Evolutionary conservation across 2,888 invertebrate genomes (phyloP).

Genomic region (Ecliptopera silaceata): DNA sequence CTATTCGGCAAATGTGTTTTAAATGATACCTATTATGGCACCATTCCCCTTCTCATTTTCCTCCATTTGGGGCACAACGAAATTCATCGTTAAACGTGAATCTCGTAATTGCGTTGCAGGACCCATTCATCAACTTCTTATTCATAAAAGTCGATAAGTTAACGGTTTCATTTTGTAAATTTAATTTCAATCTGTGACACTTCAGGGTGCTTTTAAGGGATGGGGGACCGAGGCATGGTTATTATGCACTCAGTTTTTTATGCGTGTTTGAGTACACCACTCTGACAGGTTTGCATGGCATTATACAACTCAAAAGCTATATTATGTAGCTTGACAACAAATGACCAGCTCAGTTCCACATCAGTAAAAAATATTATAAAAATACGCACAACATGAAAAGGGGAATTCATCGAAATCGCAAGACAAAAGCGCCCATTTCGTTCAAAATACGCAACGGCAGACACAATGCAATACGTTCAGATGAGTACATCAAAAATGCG

Average conservation of each 20-base stretch:
- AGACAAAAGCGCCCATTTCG: no score
- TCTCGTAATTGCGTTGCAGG: conserved; percentile 54
- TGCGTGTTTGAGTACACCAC: no score
- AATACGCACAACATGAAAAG: no score
- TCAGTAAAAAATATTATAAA: no score
- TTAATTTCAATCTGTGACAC: conserved; percentile 66
- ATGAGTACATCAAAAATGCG: no score
- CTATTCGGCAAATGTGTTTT: conserved; percentile 39
- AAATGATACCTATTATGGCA: conserved; percentile 35
- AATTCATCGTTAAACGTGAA: conserved; percentile 36
- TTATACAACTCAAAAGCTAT: no score
- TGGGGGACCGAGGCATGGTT: conserved; percentile 21
- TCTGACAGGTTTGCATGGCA: no score
- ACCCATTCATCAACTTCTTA: conserved; percentile 71
- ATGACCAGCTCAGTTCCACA: no score
- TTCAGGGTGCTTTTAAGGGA: conserved; percentile 42
- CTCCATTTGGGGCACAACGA: conserved; percentile 15
- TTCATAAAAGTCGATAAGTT: conserved; percentile 71
- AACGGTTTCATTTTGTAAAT: conserved; percentile 71
- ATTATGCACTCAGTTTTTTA: background rate
- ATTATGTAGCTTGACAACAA: no score
- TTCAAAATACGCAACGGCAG: no score
- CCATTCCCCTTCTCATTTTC: conserved; percentile 1
- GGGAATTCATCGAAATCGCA: no score
- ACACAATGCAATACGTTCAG: no score